Percentiles rank a stretch among this genome's conserved stretches.
These are phyloP conservation scores for Sepioteuthis lessoniana DNA, from an alignment of 2,888 invertebrate genomes.

Conservation along the genomic window DNA sequence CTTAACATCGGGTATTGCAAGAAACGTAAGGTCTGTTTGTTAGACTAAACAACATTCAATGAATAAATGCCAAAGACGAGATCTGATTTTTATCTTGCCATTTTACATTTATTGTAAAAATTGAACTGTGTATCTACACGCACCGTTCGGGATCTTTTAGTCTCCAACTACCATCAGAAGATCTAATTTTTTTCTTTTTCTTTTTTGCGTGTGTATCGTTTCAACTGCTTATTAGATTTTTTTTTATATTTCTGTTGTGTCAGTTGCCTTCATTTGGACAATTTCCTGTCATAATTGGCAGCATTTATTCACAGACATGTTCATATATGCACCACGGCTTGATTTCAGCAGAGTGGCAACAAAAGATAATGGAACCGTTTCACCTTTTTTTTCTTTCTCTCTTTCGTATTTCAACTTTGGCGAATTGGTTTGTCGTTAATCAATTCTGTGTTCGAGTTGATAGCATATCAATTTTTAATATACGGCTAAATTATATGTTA, in stretches of 20 bases:
- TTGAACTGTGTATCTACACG: no score
- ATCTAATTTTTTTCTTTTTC: no score
- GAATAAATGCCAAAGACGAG: no score
- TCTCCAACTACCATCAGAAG: no score
- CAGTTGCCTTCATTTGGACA: not conserved
- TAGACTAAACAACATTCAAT: no score
- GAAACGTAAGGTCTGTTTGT: no score
- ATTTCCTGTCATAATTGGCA: not conserved
- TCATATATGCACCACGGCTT: not conserved
- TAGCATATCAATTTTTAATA: not conserved
- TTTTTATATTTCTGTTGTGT: not conserved
- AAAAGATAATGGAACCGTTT: not conserved
- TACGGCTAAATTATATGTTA: not conserved
- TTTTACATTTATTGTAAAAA: no score
- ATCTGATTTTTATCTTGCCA: no score
- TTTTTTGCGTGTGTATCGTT: no score
- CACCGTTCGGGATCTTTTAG: no score
- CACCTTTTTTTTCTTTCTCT: not conserved
- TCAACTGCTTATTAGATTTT: no score
- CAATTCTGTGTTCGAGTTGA: not conserved
- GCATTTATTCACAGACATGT: not conserved
- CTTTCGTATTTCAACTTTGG: not conserved
- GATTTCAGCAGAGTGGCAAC: not conserved
- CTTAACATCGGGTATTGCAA: no score
- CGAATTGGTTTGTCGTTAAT: not conserved